Base-by-base conservation (phyloP, 1,140 invertebrate genomes). In the Camponotus vicinus region DNA sequence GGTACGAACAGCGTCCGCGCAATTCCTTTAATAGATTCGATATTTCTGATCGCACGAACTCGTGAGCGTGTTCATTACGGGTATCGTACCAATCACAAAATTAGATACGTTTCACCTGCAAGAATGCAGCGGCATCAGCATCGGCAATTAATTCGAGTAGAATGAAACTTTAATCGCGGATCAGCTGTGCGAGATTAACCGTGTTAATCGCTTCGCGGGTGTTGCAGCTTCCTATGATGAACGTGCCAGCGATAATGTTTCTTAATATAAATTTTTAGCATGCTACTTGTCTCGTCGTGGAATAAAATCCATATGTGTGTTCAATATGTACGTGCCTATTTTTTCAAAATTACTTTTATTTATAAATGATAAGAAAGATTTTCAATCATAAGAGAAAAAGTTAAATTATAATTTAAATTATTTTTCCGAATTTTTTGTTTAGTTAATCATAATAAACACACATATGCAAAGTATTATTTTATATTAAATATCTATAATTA, bases 161-260 rank as follows among this genome's bases (percentile, higher is more conserved):
- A 79, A 89, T 89, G 69, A 85, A 89, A 76, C 49, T 85, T 85
- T 49, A 88, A 85, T n/a, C 66, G 79, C 59, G 77, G 21, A 27
- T 76, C 69, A 63, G 34, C 32, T 40, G 9, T 13, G 59, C 52
- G 69, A 69, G 61, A 88, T 88, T 76, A 86, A n/a, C 69, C n/a
- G 11, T 18, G 59, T 45, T 88, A 86, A 86, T 88, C 77, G 52
- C 11, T 52, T 15, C 13, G 27, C 37, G n/a, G n/a, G 66, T 49
- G 21, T 73, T 70, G 66, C 52, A 45, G n/a, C n/a, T 40, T 34
- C 45, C 59, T 49, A 49, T 67, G 15, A 42, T 66, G 15, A 52
- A 52, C 34, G 5, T 15, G 40, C 34, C 66, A 21, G 66, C 18
- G n/a, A 67, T 42, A 9, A 67, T 42, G 9, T 67, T n/a, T 67